phyloP scores from a whole-genome alignment of 2,797 vertebrate species.

The Propithecus perrieri region DNA sequence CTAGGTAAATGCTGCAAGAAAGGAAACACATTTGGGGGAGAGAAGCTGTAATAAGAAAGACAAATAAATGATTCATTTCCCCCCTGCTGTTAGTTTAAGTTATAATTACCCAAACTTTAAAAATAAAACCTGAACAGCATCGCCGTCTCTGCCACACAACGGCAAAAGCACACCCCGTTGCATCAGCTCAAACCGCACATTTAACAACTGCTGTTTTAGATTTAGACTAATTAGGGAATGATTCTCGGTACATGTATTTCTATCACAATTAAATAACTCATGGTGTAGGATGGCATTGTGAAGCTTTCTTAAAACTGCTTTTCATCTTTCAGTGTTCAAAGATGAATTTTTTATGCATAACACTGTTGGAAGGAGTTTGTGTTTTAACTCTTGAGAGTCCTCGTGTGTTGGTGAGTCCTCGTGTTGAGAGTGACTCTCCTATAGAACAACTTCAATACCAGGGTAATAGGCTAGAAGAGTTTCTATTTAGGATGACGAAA shows the following conservation, averaged over 20 bases:
- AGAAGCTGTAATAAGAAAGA: constrained; percentile 24
- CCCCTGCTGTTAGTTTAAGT: constrained; percentile 47
- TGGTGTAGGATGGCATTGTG: background rate
- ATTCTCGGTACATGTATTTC: background rate
- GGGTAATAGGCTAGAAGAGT: background rate
- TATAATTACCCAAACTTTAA: constrained; percentile 75
- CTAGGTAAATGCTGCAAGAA: constrained; percentile 20
- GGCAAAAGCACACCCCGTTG: background rate
- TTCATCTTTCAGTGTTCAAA: background rate
- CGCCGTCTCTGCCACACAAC: background rate
- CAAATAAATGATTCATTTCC: constrained; percentile 56
- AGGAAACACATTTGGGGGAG: background rate
- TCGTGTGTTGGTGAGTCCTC: background rate
- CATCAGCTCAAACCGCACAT: constrained; percentile 21
- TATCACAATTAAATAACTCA: background rate
- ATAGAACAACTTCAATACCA: background rate
- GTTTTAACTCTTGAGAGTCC: background rate
- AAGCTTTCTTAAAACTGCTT: background rate
- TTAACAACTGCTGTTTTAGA: constrained; percentile 39
- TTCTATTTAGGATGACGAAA: background rate
- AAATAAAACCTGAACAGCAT: constrained; percentile 68
- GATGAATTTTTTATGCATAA: background rate
- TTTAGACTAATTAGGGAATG: constrained; percentile 41
- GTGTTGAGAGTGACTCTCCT: background rate
- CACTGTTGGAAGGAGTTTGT: background rate